Conservation (phyloP, 2,797 vertebrate genomes). For the Mormyrus proboscirostris region DNA sequence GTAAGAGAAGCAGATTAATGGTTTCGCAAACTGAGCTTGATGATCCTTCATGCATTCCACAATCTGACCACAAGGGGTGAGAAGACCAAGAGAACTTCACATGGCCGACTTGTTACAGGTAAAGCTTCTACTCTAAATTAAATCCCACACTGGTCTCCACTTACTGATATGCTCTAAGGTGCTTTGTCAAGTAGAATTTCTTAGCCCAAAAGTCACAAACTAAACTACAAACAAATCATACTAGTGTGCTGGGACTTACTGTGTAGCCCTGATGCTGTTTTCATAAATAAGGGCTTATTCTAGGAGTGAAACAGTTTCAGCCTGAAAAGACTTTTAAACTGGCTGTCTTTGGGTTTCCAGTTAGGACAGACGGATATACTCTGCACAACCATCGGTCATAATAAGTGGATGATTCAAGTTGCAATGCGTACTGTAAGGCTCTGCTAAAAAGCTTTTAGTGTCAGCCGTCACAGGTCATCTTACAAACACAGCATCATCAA, state of each 20-base stretch:
- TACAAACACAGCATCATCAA: not conserved
- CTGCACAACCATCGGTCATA: not conserved
- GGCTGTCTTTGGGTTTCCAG: not conserved
- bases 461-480: not conserved
- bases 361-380: not conserved
- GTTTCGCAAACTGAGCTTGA: not conserved
- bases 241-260: not conserved
- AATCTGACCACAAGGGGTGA: not conserved
- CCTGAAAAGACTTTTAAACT: not conserved
- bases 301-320: not conserved
- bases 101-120: not conserved
- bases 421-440: not conserved
- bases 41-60: not conserved
- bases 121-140: too few species aligned
- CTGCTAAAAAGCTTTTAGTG: not conserved
- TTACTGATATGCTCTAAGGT: not conserved
- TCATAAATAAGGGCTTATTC: not conserved
- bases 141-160: not conserved
- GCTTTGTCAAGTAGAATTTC: not conserved
- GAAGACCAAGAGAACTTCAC: not conserved
- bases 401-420: not conserved
- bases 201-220: not conserved
- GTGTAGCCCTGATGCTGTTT: not conserved
- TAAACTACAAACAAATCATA: not conserved
- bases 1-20: not conserved